phyloP scores from a whole-genome alignment of 2,888 invertebrate genomes.

The Parnassius mnemosyne region DNA sequence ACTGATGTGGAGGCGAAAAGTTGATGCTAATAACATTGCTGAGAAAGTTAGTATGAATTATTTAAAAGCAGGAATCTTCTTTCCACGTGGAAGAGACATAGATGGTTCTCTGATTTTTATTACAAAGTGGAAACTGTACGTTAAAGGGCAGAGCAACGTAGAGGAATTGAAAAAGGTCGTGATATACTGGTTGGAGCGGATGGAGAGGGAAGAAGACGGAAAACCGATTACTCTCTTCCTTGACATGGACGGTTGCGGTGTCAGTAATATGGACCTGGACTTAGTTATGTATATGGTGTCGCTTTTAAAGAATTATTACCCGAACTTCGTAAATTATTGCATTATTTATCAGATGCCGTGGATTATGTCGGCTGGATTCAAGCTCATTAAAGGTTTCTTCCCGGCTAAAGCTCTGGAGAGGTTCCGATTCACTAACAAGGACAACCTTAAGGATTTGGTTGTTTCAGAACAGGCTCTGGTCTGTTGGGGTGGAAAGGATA shows the following conservation, averaged over 20 bases:
- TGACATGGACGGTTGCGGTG: slow-evolving; percentile 90
- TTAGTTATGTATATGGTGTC: slow-evolving; percentile 90
- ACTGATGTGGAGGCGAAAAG: slow-evolving; percentile 89
- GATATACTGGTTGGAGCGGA: slow-evolving; percentile 89
- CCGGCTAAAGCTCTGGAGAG: slow-evolving; percentile 90
- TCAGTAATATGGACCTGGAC: slow-evolving; percentile 92
- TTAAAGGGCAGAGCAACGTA: slow-evolving; percentile 84
- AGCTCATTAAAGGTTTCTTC: slow-evolving; percentile 89
- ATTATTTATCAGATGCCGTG: slow-evolving; percentile 94
- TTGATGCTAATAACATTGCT: slow-evolving; percentile 87
- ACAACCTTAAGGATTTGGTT: slow-evolving; percentile 85
- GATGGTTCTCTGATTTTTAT: slow-evolving; percentile 85
- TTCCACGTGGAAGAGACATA: slow-evolving; percentile 80
- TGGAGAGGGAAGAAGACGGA: slow-evolving; percentile 85
- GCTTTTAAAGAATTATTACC: slow-evolving; percentile 91
- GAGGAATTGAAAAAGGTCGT: slow-evolving; percentile 86
- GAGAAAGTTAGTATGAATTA: slow-evolving; percentile 86
- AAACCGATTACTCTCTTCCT: slow-evolving; percentile 89
- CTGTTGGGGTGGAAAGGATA: slow-evolving; percentile 88
- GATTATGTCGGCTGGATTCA: slow-evolving; percentile 92
- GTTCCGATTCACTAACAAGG: slow-evolving; percentile 88
- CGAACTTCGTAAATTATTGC: slow-evolving; percentile 89
- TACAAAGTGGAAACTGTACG: slow-evolving; percentile 87
- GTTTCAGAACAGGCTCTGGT: slow-evolving; percentile 84
- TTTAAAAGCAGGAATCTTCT: slow-evolving; percentile 88